These are phyloP conservation scores for Mongoloraphidia duomilia DNA, from an alignment of 2,888 invertebrate genomes.

Conservation along the genomic window DNA sequence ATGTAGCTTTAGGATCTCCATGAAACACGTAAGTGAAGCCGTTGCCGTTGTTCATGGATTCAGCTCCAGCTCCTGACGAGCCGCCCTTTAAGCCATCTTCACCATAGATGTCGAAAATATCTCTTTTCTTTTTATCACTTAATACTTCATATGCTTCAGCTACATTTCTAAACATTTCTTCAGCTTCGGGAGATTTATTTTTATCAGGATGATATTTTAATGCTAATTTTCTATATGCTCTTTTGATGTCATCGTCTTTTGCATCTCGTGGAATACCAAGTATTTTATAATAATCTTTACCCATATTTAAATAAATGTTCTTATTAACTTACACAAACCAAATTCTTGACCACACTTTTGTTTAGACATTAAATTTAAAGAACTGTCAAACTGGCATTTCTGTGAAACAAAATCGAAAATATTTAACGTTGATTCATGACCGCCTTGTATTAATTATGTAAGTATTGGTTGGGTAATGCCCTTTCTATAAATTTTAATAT, in stretches of 20 bases:
- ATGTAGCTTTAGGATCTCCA: slow-evolving; percentile 88
- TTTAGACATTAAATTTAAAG: no score
- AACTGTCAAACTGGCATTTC: no score
- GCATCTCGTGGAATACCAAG: slow-evolving; percentile 73
- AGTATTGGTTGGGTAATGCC: no score
- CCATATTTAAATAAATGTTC: slow-evolving; percentile 42
- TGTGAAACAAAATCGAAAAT: no score
- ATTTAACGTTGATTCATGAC: no score
- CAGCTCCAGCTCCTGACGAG: slow-evolving; percentile 31
- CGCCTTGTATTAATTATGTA: no score
- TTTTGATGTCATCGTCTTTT: slow-evolving; percentile 88
- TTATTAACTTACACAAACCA: no score
- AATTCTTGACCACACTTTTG: no score
- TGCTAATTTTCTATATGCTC: slow-evolving; percentile 87
- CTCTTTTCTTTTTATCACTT: slow-evolving; percentile 86
- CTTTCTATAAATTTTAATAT: no score
- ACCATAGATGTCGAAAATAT: slow-evolving; percentile 81
- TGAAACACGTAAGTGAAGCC: slow-evolving; percentile 74
- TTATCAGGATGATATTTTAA: slow-evolving; percentile 96
- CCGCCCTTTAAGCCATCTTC: slow-evolving; percentile 82
- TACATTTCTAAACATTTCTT: slow-evolving; percentile 87
- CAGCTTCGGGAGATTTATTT: slow-evolving; percentile 84
- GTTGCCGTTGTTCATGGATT: slow-evolving; percentile 35
- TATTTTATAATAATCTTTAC: slow-evolving; percentile 92
- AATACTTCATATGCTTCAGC: slow-evolving; percentile 96